Base-by-base conservation (phyloP, 2,113 vertebrate genomes). In the Neodon shergylaensis region DNA sequence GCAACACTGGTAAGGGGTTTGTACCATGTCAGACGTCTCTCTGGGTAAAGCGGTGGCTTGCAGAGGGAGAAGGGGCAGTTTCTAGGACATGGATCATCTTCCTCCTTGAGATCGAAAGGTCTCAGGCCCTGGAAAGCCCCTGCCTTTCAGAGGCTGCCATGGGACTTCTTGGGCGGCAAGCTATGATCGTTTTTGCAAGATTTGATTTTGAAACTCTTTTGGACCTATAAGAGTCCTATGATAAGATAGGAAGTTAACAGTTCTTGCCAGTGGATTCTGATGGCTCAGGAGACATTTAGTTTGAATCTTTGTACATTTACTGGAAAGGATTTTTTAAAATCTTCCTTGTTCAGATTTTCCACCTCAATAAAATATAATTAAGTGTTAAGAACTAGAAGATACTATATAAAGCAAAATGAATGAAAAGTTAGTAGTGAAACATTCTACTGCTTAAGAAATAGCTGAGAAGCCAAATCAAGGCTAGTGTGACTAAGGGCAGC, bases 361-460 rank as follows among this genome's bases (percentile, higher is more conserved):
- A 86, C 66, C 87, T 79, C 90, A 95, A 76, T 87, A 90, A 91
- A 96, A 92, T 87, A 12, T 70, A 26, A 74, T 44, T 42, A 85
- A 81, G n/a, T 90, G 13, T 47, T 84, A 66, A 33, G 33, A 83
- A 66, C n/a, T 79, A 78, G 88, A 94, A 96, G 33, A 66, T 93
- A 7, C 54, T 42, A 52, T 66, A 58, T 58, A 61, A 85, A 26
- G 7, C 92, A 94, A 95, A 94, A 88, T 92, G 11, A 90, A 77
- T 94, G 6, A 76, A 86, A 92, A 79, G 16, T 90, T 76, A 65
- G 79, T 54, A 74, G 6, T 92, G 22, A 96, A 90, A 65, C 94
- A 90, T 72, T 88, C n/a, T 95, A 2, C 66, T 66, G 31, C 52
- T 1, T 84, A 85, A 95, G 70, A 91, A 96, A 66, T 96, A 90